Evolutionary conservation across 2,113 vertebrate genomes (phyloP).

Genomic region (Brachyhypopomus gauderio): DNA sequence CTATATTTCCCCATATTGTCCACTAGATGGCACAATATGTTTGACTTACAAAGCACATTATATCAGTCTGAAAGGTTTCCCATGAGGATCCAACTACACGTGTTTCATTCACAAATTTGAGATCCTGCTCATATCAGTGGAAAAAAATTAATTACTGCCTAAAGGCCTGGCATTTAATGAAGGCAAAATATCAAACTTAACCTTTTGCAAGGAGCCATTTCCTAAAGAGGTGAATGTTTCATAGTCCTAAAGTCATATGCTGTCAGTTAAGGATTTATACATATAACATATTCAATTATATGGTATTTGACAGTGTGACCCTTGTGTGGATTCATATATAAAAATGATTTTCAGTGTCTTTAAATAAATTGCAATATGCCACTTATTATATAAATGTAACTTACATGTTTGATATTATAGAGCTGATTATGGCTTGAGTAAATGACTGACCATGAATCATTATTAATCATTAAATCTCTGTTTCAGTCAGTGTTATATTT

Average conservation of each 20-base stretch:
- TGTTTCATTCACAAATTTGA: conserved; percentile 41
- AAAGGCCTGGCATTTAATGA: conserved; percentile 47
- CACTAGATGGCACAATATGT: conserved; percentile 39
- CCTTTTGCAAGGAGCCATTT: conserved; percentile 47
- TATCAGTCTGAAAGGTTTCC: background rate
- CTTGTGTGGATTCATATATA: conserved; percentile 1
- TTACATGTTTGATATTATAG: conserved; percentile 9
- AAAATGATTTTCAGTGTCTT: conserved; percentile 25
- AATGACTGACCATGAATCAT: background rate
- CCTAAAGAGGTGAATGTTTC: conserved; percentile 39
- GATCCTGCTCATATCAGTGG: conserved; percentile 47
- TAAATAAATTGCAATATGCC: conserved; percentile 3
- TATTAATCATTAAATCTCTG: background rate
- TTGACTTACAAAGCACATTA: background rate
- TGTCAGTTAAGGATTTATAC: conserved; percentile 23
- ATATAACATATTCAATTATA: conserved; percentile 18
- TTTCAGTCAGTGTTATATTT: no score
- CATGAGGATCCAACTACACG: conserved; percentile 1
- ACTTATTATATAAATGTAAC: conserved; percentile 19
- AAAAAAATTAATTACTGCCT: conserved; percentile 64
- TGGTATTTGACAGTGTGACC: conserved; percentile 33
- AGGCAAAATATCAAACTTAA: conserved; percentile 51
- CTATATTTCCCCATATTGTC: background rate
- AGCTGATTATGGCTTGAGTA: background rate
- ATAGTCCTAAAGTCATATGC: conserved; percentile 25